Conservation (phyloP, 2,888 invertebrate genomes). For the Ryuthela nishihirai region DNA sequence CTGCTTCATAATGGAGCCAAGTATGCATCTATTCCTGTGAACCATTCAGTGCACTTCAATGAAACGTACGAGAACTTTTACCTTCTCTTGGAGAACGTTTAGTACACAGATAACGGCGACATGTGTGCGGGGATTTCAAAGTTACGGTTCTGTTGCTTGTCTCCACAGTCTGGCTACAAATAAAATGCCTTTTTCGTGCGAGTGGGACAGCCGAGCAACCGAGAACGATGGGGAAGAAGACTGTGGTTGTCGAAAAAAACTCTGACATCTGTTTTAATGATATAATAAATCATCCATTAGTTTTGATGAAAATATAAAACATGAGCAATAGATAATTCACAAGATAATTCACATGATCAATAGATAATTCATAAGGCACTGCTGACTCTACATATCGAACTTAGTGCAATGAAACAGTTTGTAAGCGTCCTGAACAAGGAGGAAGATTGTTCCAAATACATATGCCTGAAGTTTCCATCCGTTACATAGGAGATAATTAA, state of each 20-base stretch:
- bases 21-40: conserved; percentile 44
- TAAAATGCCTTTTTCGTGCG: conserved; percentile 41
- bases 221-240: conserved; percentile 31
- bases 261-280: too few species aligned
- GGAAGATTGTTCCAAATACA: too few species aligned
- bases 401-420: too few species aligned
- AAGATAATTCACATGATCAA: too few species aligned
- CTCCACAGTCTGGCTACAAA: not conserved
- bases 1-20: conserved; percentile 24
- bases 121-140: not conserved
- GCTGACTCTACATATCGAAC: too few species aligned
- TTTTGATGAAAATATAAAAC: too few species aligned
- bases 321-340: too few species aligned
- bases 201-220: conserved; percentile 43
- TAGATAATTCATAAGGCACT: too few species aligned
- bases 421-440: too few species aligned
- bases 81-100: not conserved
- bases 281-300: too few species aligned
- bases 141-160: not conserved
- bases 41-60: conserved; percentile 43
- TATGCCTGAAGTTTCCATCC: not conserved
- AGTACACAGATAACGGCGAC: conserved; percentile 4
- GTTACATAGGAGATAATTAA: conserved; percentile 2
- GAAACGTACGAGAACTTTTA: conserved; percentile 40
- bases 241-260: too few species aligned